phyloP scores from a whole-genome alignment of 2,113 vertebrate species.

The Hyaena hyaena region DNA sequence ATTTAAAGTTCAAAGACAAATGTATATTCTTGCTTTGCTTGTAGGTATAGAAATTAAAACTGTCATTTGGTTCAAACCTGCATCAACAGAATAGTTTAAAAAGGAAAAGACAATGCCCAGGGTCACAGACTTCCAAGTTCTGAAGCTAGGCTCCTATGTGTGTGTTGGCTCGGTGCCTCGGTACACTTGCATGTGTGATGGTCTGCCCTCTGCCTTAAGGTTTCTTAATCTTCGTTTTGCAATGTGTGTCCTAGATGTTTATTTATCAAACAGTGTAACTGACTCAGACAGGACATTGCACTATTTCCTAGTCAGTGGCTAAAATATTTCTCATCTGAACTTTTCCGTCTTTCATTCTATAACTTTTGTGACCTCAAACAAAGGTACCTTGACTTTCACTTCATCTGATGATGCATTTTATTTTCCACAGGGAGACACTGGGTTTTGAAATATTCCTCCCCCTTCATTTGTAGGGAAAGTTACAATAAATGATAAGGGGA shows the following conservation, averaged over 20 bases:
- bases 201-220: slow-evolving; percentile 46
- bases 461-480: neutral
- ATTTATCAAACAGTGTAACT: slow-evolving; percentile 55
- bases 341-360: slow-evolving; percentile 40
- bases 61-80: slow-evolving; percentile 40
- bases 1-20: slow-evolving; percentile 50
- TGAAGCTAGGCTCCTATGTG: neutral
- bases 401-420: neutral
- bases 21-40: neutral
- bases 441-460: neutral
- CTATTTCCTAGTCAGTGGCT: slow-evolving; percentile 24
- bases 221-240: slow-evolving; percentile 69
- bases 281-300: slow-evolving; percentile 30
- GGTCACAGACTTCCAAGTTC: neutral
- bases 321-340: slow-evolving; percentile 36
- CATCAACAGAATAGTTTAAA: slow-evolving; percentile 1
- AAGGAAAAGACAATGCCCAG: neutral
- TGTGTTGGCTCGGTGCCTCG: neutral
- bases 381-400: slow-evolving; percentile 17
- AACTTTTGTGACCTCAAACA: slow-evolving; percentile 47
- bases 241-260: slow-evolving; percentile 65
- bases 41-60: neutral
- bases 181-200: neutral
- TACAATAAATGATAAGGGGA: neutral
- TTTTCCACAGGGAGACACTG: neutral